These are phyloP conservation scores for Ceryle rudis DNA, from an alignment of 2,797 vertebrate species.

Conservation along the genomic window DNA sequence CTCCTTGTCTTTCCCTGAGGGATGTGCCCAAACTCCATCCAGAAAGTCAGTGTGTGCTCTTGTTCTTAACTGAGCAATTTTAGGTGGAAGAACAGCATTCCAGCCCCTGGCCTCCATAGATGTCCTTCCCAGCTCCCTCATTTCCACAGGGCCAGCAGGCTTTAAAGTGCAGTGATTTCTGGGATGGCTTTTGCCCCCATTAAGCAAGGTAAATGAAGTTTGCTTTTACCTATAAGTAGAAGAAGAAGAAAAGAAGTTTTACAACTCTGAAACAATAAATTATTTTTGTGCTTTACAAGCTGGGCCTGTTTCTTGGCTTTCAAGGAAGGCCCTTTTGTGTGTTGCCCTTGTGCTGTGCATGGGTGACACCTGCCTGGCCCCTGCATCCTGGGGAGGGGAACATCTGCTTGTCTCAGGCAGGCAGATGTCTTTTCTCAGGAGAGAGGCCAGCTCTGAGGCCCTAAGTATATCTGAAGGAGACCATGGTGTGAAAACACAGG, in stretches of 20 bases:
- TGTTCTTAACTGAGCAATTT: neutral
- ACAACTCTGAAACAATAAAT: neutral
- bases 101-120: neutral
- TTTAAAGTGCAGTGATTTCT: neutral
- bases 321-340: neutral
- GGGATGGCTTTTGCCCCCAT: neutral
- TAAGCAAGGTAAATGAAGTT: neutral
- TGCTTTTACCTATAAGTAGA: neutral
- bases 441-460: neutral
- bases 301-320: neutral
- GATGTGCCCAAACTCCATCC: neutral
- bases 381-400: neutral
- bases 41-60: neutral
- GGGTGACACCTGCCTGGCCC: constrained; percentile 24
- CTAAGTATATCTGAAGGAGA: neutral
- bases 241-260: rapidly evolving
- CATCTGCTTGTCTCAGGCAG: neutral
- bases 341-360: rapidly evolving
- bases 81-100: neutral
- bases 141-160: neutral
- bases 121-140: neutral
- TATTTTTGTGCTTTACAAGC: neutral
- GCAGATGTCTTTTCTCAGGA: neutral
- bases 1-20: neutral
- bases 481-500: neutral